Conservation (phyloP, 1,140 invertebrate species). For the Bombus huntii region DNA sequence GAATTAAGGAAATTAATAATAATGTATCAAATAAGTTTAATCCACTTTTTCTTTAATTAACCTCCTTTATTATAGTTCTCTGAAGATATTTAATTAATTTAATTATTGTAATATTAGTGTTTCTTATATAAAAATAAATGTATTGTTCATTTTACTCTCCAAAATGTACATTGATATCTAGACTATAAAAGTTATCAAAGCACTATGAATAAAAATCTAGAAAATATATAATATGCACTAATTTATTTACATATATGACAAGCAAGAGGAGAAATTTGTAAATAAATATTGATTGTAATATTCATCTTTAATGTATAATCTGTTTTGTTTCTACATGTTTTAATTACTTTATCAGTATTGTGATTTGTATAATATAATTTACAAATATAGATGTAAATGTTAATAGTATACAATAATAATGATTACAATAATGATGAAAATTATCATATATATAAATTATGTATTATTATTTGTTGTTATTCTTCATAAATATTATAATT, state of each 20-base stretch:
- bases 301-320: not conserved
- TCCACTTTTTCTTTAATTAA: constrained; percentile 22
- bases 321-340: not conserved
- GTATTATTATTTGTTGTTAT: not conserved
- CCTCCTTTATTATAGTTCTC: not conserved
- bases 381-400: not conserved
- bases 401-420: not conserved
- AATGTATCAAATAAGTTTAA: constrained; percentile 19
- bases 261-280: not conserved
- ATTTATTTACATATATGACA: constrained; percentile 35
- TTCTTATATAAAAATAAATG: constrained; percentile 9
- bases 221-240: not conserved
- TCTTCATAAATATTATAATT: not conserved
- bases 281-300: not conserved
- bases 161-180: not conserved
- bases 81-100: constrained; percentile 1
- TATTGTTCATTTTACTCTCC: not conserved
- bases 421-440: not conserved
- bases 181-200: not conserved
- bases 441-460: not conserved
- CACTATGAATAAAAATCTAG: constrained; percentile 13
- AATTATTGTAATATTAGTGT: not conserved
- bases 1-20: constrained; percentile 50
- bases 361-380: not conserved
- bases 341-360: not conserved